These are phyloP conservation scores for Solen grandis DNA, from an alignment of 1,140 invertebrate genomes.

Conservation along the genomic window DNA sequence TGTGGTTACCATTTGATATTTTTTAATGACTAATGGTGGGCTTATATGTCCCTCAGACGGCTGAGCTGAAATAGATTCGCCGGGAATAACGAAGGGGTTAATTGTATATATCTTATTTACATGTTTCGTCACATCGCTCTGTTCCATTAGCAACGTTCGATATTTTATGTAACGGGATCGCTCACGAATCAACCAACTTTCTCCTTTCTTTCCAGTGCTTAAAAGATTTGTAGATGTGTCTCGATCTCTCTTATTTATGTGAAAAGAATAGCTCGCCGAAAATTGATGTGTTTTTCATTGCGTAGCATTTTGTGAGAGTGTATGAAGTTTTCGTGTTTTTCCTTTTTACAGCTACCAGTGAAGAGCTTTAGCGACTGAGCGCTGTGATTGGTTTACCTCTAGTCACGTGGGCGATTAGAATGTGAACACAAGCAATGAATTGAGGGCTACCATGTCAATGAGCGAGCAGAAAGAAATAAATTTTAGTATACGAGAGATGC, in stretches of 20 bases:
- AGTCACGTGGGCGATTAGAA: slow-evolving; percentile 51
- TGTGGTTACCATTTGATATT: too few relatives aligned
- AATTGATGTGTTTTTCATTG: slow-evolving; percentile 55
- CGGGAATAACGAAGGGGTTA: too few relatives aligned
- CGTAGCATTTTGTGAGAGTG: slow-evolving; percentile 36
- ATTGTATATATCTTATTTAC: too few relatives aligned
- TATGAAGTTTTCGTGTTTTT: slow-evolving; percentile 51
- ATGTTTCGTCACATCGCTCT: too few relatives aligned
- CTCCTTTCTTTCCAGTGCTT: slow-evolving; percentile 42
- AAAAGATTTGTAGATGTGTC: slow-evolving; percentile 57
- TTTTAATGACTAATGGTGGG: too few relatives aligned
- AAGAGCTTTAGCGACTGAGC: slow-evolving; percentile 3
- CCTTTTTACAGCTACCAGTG: slow-evolving; percentile 53
- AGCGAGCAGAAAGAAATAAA: slow-evolving; percentile 64
- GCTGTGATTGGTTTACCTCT: slow-evolving; percentile 35
- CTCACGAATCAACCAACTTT: too few relatives aligned
- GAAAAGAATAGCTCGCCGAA: slow-evolving; percentile 45
- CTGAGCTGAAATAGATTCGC: too few relatives aligned
- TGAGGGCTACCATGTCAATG: slow-evolving; percentile 60
- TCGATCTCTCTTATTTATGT: slow-evolving; percentile 49
- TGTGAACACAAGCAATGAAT: slow-evolving; percentile 53
- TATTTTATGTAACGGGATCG: too few relatives aligned
- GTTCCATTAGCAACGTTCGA: too few relatives aligned
- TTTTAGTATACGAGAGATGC: slow-evolving; percentile 62
- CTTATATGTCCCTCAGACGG: too few relatives aligned